Conservation (phyloP, 2,797 vertebrate genomes). For the Acanthiza pusilla region DNA sequence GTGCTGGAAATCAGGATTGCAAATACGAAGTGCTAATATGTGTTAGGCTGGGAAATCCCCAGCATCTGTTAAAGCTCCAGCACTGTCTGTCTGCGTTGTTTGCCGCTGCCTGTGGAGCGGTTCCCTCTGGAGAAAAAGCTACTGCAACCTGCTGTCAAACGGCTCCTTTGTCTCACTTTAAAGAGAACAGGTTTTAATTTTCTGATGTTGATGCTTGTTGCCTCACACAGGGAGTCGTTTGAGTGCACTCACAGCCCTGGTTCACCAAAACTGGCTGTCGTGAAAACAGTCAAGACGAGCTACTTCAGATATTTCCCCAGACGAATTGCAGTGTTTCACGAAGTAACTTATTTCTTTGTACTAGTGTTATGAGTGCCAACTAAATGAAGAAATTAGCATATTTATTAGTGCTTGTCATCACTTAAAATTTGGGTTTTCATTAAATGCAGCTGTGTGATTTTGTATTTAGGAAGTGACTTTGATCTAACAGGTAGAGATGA, state of each 20-base stretch:
- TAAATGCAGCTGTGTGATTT: neutral
- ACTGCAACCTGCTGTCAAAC: neutral
- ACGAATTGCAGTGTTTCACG: neutral
- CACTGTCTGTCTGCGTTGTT: neutral
- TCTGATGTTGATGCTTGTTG: neutral
- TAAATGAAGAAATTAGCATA: neutral
- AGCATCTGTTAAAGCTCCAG: neutral
- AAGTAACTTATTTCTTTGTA: neutral
- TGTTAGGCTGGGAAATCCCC: neutral
- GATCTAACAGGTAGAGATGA: neutral
- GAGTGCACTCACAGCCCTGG: neutral
- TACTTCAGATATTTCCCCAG: neutral
- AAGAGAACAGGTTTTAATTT: neutral
- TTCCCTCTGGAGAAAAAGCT: neutral
- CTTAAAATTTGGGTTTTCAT: neutral
- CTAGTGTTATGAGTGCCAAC: neutral
- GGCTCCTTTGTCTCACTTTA: neutral
- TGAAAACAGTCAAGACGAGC: neutral
- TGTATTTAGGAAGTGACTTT: neutral
- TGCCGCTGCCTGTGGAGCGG: neutral
- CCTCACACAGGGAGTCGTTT: neutral
- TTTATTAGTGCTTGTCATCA: conserved; percentile 10
- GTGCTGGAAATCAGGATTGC: neutral
- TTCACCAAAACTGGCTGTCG: neutral
- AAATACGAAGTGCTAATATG: neutral